A percentile compares a stretch with the other conserved stretches of the same genome.
Conservation (phyloP, 2,888 invertebrate species). For the Lomographa bimaculata region DNA sequence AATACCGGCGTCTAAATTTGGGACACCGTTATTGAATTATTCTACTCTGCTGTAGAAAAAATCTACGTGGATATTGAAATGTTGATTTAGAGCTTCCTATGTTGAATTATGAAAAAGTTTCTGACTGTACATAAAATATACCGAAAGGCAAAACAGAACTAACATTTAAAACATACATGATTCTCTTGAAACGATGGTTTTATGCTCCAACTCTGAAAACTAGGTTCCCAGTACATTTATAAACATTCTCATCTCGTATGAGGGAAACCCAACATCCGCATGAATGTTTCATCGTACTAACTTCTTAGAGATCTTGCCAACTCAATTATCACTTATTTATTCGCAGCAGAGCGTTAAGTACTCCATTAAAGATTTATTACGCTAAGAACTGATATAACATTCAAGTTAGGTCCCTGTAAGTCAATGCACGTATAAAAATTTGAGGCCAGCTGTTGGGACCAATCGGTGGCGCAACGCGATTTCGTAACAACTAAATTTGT, state of each 20-base stretch:
- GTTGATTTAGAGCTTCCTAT: too few species aligned
- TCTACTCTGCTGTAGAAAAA: too few species aligned
- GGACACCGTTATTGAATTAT: too few species aligned
- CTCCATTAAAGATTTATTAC: slow-evolving; percentile 29
- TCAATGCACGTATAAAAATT: slow-evolving; percentile 49
- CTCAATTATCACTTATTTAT: slow-evolving; percentile 24
- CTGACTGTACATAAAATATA: too few species aligned
- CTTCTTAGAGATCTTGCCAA: slow-evolving; percentile 12
- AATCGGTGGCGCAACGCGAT: slow-evolving; percentile 48
- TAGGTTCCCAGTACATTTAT: background rate
- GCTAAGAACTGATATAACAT: slow-evolving; percentile 26
- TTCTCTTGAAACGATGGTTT: too few species aligned
- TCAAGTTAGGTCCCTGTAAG: slow-evolving; percentile 35
- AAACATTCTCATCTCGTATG: slow-evolving; percentile 14
- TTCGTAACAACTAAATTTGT: slow-evolving; percentile 55
- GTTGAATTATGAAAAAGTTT: too few species aligned
- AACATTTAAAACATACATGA: too few species aligned
- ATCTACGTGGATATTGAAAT: too few species aligned
- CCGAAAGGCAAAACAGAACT: too few species aligned
- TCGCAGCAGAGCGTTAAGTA: slow-evolving; percentile 25
- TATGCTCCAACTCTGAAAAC: too few species aligned
- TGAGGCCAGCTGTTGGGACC: slow-evolving; percentile 44
- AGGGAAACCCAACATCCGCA: slow-evolving; percentile 14
- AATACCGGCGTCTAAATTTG: slow-evolving; percentile 1
- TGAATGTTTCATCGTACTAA: slow-evolving; percentile 11